phyloP scores from a whole-genome alignment of 2,888 invertebrate species.

The Lasius fuliginosus region DNA sequence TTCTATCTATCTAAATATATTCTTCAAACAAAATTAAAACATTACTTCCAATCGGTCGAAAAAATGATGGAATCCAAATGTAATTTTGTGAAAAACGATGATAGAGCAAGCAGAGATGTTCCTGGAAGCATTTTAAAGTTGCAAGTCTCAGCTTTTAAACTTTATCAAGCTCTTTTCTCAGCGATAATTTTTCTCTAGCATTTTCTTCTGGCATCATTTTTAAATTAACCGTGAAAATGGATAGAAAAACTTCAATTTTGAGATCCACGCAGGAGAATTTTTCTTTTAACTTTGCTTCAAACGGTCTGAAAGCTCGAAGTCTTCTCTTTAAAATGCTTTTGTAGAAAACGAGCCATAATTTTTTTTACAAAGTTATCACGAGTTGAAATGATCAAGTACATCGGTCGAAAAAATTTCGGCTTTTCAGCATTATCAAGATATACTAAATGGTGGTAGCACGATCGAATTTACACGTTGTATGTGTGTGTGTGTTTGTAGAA shows the following conservation, averaged over 20 bases:
- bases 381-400: too few species aligned
- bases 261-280: neutral
- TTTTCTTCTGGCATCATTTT: neutral
- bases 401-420: too few species aligned
- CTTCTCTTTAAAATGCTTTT: neutral
- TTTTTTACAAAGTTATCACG: too few species aligned
- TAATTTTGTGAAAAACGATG: neutral
- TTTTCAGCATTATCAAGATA: too few species aligned
- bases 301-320: neutral
- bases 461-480: too few species aligned
- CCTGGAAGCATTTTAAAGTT: neutral
- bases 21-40: neutral
- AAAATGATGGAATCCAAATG: neutral
- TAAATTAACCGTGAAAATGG: neutral
- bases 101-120: neutral
- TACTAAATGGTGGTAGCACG: too few species aligned
- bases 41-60: neutral
- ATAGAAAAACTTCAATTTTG: neutral
- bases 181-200: neutral
- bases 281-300: neutral
- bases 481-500: neutral
- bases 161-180: neutral
- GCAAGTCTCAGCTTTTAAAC: neutral
- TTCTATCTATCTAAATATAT: neutral
- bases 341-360: too few species aligned